A percentile compares a stretch with the other conserved stretches of the same genome.
These are phyloP conservation scores for Bombus sylvicola DNA, from an alignment of 1,140 invertebrate species.

Conservation along the genomic window DNA sequence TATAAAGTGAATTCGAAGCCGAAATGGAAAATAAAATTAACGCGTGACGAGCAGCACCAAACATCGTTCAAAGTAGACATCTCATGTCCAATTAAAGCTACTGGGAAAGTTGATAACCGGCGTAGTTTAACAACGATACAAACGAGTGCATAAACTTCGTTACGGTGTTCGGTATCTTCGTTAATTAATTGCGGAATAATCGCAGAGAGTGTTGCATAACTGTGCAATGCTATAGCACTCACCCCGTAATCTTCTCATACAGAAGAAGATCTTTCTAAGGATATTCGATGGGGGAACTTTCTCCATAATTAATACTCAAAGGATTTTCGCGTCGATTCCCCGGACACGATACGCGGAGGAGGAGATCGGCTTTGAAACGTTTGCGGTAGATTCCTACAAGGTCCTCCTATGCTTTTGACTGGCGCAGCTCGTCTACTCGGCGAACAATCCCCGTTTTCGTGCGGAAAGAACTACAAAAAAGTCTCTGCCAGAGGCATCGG, in stretches of 20 bases:
- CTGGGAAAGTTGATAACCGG: not conserved
- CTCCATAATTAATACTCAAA: slow-evolving; percentile 11
- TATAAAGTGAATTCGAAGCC: too few relatives aligned
- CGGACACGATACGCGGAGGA: too few relatives aligned
- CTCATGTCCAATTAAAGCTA: slow-evolving; percentile 16
- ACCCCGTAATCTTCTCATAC: too few relatives aligned
- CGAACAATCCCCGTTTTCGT: slow-evolving; percentile 35
- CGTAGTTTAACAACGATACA: slow-evolving; percentile 1
- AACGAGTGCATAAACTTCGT: not conserved
- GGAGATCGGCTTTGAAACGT: not conserved
- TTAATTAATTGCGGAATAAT: slow-evolving; percentile 10
- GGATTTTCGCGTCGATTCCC: not conserved
- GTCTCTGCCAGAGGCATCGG: slow-evolving; percentile 11
- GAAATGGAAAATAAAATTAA: too few relatives aligned
- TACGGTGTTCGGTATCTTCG: not conserved
- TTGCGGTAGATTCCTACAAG: not conserved
- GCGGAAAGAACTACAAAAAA: not conserved
- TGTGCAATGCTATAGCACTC: too few relatives aligned
- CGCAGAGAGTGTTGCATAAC: not conserved
- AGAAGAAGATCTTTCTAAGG: too few relatives aligned
- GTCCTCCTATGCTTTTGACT: not conserved
- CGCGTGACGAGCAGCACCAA: too few relatives aligned
- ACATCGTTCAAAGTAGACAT: too few relatives aligned
- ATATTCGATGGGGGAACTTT: not conserved
- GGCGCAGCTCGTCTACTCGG: not conserved